A percentile compares a stretch with the other conserved stretches of the same genome.
phyloP scores from a whole-genome alignment of 2,888 invertebrate genomes.

The Folsomia manolachei region DNA sequence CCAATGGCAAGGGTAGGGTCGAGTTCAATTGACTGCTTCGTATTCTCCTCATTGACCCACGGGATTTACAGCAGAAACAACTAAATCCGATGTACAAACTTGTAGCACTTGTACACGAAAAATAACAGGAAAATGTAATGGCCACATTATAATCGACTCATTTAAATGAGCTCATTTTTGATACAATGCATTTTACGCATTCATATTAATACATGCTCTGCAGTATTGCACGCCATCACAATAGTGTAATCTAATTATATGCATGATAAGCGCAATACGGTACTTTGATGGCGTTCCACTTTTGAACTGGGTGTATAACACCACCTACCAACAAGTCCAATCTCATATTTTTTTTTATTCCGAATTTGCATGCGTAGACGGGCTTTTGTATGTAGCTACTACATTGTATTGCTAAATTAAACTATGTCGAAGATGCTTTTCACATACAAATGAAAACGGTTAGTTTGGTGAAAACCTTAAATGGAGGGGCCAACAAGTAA shows the following conservation, averaged over 20 bases:
- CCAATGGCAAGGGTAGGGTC: not conserved
- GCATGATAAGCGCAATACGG: conserved; percentile 34
- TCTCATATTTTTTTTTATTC: conserved; percentile 9
- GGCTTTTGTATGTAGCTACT: no score
- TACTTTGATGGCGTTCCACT: conserved; percentile 12
- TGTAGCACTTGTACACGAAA: not conserved
- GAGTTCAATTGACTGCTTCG: not conserved
- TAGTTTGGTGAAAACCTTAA: no score
- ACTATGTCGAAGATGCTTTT: no score
- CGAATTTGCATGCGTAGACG: conserved; percentile 13
- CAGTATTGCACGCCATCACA: not conserved
- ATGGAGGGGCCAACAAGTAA: no score
- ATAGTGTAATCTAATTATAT: conserved; percentile 21
- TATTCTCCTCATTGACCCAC: not conserved
- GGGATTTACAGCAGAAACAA: not conserved
- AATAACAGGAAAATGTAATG: conserved; percentile 1
- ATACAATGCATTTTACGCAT: not conserved
- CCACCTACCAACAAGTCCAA: not conserved
- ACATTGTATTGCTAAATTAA: no score
- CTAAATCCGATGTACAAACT: not conserved
- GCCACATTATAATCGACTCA: not conserved
- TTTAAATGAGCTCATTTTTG: conserved; percentile 1
- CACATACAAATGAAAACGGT: no score
- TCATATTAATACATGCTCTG: not conserved
- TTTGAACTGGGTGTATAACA: not conserved